phyloP scores from a whole-genome alignment of 2,797 vertebrate genomes.

The Mus minutoides region DNA sequence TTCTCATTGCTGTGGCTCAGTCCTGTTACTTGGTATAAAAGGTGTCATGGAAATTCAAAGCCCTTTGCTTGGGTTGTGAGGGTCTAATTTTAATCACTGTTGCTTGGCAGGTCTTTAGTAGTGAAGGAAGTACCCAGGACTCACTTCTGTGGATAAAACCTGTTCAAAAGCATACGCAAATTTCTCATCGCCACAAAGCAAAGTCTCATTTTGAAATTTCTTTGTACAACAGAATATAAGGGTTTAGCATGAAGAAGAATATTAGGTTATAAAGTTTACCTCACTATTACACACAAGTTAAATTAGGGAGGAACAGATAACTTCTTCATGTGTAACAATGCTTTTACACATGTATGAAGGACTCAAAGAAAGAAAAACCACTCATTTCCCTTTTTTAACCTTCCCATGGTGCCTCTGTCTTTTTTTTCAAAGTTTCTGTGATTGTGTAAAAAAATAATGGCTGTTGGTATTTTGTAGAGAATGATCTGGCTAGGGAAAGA shows the following conservation, averaged over 20 bases:
- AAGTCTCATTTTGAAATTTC: slow-evolving; percentile 31
- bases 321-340: slow-evolving; percentile 25
- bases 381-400: neutral
- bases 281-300: slow-evolving; percentile 17
- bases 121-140: slow-evolving; percentile 38
- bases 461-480: neutral
- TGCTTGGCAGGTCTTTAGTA: slow-evolving; percentile 59
- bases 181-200: slow-evolving; percentile 23
- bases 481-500: neutral
- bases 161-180: slow-evolving; percentile 63
- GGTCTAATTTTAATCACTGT: slow-evolving; percentile 78
- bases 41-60: slow-evolving; percentile 63
- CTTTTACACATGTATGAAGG: neutral
- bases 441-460: neutral
- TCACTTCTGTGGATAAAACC: slow-evolving; percentile 48
- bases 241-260: neutral
- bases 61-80: slow-evolving; percentile 68
- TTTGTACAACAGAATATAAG: slow-evolving; percentile 21
- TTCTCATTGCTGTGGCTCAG: slow-evolving; percentile 42
- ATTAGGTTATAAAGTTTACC: neutral
- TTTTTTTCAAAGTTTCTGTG: neutral
- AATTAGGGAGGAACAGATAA: slow-evolving; percentile 21
- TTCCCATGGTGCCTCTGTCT: neutral
- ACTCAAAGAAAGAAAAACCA: slow-evolving; percentile 37
- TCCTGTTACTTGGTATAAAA: slow-evolving; percentile 74